Evolutionary conservation across 2,888 invertebrate species (phyloP), one percentile per base, ranked within the genome.

Genomic region (Amorpha juglandis): DNA sequence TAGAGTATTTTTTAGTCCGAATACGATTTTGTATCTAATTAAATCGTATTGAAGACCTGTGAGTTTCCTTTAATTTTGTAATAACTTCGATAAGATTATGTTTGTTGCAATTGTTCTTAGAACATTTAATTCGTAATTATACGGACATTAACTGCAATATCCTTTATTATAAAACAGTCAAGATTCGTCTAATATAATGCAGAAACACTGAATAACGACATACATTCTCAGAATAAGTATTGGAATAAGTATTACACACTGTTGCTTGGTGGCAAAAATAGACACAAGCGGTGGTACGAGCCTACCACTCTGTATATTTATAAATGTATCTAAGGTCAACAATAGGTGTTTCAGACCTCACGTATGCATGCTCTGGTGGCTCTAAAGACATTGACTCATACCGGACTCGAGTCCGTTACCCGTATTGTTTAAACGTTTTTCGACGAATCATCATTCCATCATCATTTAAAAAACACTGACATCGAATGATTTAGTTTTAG

Each of bases 401-500:
- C 74, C 72, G 69, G 71, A 70, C 73, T 66, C 69, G 74, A 83
- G 89, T 84, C 88, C 86, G 78, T 87, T 87, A 80, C 80, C 27
- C 1, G 2, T 77, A 86, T 89, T 89, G 88, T 89, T 83, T 87
- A 72, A 78, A 66, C 65, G 70, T 81, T 83, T 84, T 84, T 79
- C 69, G 68, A 65, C 67, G 67, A 70, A 64, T 70, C 48, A 52
- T 48, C 47, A 51, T 42, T n/a, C n/a, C n/a, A n/a, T n/a, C n/a
- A n/a, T n/a, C n/a, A n/a, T n/a, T n/a, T n/a, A n/a, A n/a, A n/a
- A n/a, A n/a, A 62, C 42, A 38, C 42, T n/a, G 8, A 38, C 12
- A 21, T 8, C 7, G 1, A n/a, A 45, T 12, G 11, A 33, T 33
- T 45, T 33, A 38, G 33, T 47, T 53, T 6, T 58, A 38, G 1